Evolutionary conservation across 2,113 vertebrate species (phyloP).

Genomic region (Paramormyrops kingsleyae): DNA sequence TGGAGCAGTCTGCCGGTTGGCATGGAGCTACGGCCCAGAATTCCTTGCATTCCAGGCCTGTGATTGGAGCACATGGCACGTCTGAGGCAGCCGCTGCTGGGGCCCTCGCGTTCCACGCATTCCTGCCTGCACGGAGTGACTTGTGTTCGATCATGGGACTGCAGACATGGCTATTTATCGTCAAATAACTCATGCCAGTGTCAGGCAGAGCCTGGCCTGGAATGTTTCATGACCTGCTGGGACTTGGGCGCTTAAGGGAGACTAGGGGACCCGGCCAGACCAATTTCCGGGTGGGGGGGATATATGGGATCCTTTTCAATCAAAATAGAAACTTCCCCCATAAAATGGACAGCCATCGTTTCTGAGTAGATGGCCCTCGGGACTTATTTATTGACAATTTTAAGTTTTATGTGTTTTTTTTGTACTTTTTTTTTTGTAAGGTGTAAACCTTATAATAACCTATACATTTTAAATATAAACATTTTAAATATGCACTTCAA

Average conservation of each 20-base stretch:
- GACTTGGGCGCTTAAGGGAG: slow-evolving; percentile 53
- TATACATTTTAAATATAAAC: neutral
- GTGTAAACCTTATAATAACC: neutral
- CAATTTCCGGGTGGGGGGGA: neutral
- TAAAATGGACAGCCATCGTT: neutral
- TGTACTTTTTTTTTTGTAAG: neutral
- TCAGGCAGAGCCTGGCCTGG: slow-evolving; percentile 62
- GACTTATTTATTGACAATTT: neutral
- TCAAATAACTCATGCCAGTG: slow-evolving; percentile 62
- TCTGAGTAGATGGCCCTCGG: neutral
- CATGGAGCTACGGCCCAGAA: slow-evolving; percentile 44
- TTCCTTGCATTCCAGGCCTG: slow-evolving; percentile 64
- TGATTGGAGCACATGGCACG: slow-evolving; percentile 40
- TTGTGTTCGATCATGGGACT: slow-evolving; percentile 66
- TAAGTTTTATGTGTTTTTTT: neutral
- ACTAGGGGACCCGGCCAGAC: slow-evolving; percentile 50
- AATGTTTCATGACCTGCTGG: slow-evolving; percentile 59
- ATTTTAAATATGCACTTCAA: neutral
- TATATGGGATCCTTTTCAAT: neutral
- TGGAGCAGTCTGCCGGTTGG: slow-evolving; percentile 40
- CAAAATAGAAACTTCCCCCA: neutral
- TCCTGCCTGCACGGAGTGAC: slow-evolving; percentile 49
- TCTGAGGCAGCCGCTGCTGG: slow-evolving; percentile 44
- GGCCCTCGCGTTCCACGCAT: slow-evolving; percentile 58
- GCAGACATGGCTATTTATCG: slow-evolving; percentile 69